Percentiles rank a stretch among this genome's conserved stretches.
These are phyloP conservation scores for Aphodius granarius DNA, from an alignment of 2,888 invertebrate genomes.

Conservation along the genomic window DNA sequence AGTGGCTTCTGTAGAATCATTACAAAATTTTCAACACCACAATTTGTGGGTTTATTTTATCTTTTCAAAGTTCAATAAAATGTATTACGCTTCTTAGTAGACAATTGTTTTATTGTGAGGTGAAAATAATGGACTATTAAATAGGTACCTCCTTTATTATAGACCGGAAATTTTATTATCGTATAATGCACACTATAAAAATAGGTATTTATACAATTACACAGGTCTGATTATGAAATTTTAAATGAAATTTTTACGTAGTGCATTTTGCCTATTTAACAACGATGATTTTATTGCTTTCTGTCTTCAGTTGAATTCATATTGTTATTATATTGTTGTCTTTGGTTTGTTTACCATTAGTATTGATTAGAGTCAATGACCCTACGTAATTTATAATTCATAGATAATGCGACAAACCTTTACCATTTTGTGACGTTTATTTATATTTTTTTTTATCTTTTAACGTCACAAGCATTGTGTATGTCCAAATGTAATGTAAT, in stretches of 20 bases:
- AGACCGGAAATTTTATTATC: neutral
- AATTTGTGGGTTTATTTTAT: neutral
- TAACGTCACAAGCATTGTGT: neutral
- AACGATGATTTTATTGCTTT: neutral
- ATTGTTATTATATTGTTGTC: neutral
- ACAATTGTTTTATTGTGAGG: neutral
- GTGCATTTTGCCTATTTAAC: no score
- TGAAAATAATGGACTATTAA: neutral
- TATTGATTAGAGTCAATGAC: neutral
- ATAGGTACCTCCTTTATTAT: neutral
- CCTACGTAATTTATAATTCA: neutral
- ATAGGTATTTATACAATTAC: neutral
- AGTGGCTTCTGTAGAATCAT: neutral
- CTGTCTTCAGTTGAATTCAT: neutral
- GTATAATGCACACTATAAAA: neutral
- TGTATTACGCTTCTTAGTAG: neutral
- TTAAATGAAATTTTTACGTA: neutral
- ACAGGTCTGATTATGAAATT: neutral
- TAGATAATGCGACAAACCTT: neutral
- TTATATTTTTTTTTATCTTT: neutral
- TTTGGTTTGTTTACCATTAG: neutral
- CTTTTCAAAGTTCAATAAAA: neutral
- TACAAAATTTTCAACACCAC: neutral
- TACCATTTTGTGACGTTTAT: neutral
- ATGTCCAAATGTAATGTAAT: neutral